A percentile compares a stretch with the other conserved stretches of the same genome.
Evolutionary conservation across 2,797 vertebrate genomes (phyloP).

Genomic region (Mastacembelus armatus): DNA sequence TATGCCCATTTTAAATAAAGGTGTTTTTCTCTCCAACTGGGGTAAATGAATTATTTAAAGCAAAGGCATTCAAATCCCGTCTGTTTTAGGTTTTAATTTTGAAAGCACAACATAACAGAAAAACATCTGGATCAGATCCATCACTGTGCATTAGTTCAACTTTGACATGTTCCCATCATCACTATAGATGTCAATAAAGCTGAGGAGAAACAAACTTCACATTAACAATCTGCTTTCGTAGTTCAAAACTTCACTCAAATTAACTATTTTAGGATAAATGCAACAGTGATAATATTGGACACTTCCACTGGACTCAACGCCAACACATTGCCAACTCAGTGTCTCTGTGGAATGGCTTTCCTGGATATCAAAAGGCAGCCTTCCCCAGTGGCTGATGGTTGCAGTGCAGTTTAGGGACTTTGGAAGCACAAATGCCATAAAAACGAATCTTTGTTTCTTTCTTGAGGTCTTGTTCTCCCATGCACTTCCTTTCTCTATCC

Average conservation of each 20-base stretch:
- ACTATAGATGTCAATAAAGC: slow-evolving; percentile 4
- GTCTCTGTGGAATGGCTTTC: slow-evolving; percentile 22
- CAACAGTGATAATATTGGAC: slow-evolving; percentile 8
- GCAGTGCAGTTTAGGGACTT: slow-evolving; percentile 30
- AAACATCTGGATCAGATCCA: slow-evolving; percentile 10
- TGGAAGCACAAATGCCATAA: slow-evolving; percentile 23
- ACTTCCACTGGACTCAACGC: slow-evolving; percentile 14
- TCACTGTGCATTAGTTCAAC: not conserved
- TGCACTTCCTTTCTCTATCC: slow-evolving; percentile 15
- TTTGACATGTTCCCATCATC: slow-evolving; percentile 5
- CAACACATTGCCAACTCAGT: slow-evolving; percentile 23
- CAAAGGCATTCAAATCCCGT: too few relatives aligned
- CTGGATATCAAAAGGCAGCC: slow-evolving; percentile 40
- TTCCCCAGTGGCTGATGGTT: slow-evolving; percentile 28
- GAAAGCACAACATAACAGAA: slow-evolving; percentile 8
- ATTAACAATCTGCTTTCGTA: not conserved
- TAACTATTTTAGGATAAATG: slow-evolving; percentile 15
- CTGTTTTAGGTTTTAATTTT: slow-evolving; percentile 17
- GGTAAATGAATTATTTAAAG: too few relatives aligned
- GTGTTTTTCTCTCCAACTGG: too few relatives aligned
- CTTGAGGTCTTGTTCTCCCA: slow-evolving; percentile 25
- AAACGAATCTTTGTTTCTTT: slow-evolving; percentile 30
- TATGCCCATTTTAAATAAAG: too few relatives aligned
- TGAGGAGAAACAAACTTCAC: not conserved
- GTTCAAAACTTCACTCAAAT: not conserved